Conservation (phyloP, 2,888 invertebrate species). For the Chrysotoxum bicinctum region DNA sequence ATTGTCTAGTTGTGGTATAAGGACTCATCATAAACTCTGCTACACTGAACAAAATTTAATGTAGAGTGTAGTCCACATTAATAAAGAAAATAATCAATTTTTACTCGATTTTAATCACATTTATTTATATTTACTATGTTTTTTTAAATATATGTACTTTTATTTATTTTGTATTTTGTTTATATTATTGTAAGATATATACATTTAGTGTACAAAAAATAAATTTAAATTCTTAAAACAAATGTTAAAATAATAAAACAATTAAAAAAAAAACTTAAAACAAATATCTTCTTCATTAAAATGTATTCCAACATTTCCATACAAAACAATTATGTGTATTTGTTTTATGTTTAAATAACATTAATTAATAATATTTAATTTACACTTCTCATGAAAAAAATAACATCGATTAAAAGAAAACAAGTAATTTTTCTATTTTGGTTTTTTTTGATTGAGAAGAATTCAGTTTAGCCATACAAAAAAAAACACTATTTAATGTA, state of each 20-base stretch:
- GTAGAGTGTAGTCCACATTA: neutral
- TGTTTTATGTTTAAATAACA: conserved; percentile 36
- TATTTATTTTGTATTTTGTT: conserved; percentile 11
- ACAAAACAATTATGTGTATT: conserved; percentile 16
- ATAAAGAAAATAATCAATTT: neutral
- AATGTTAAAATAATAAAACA: conserved; percentile 38
- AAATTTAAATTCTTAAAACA: conserved; percentile 47
- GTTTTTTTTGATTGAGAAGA: conserved; percentile 2
- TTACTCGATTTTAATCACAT: conserved; percentile 60
- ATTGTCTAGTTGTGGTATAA: neutral
- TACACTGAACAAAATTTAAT: neutral
- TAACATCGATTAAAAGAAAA: conserved; percentile 5
- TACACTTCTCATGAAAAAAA: conserved; percentile 15
- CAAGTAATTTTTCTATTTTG: conserved; percentile 2
- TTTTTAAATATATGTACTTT: conserved; percentile 27
- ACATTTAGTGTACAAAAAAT: conserved; percentile 68
- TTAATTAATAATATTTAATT: conserved; percentile 32
- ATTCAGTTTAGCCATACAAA: conserved; percentile 26
- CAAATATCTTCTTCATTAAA: conserved; percentile 6
- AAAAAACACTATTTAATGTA: conserved; percentile 16
- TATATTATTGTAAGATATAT: conserved; percentile 34
- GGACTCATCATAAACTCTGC: neutral
- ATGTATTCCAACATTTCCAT: conserved; percentile 14
- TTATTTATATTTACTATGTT: conserved; percentile 37
- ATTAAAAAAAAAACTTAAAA: conserved; percentile 23